Evolutionary conservation across 1,140 invertebrate genomes (phyloP).

Genomic region (Pomacea maculata): DNA sequence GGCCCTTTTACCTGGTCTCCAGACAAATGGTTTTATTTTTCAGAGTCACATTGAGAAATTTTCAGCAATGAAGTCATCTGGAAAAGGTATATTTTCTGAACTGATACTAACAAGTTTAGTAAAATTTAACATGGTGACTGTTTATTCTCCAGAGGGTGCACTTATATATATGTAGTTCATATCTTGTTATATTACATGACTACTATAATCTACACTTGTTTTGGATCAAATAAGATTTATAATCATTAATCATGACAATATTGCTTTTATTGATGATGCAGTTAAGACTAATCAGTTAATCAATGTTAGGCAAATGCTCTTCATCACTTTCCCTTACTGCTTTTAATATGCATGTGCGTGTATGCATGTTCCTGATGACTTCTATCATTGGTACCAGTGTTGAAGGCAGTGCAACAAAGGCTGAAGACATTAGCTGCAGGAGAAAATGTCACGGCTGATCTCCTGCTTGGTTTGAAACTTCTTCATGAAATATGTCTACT

Average conservation of each 20-base stretch:
- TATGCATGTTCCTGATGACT: not conserved
- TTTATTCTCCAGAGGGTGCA: not conserved
- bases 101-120: not conserved
- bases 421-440: not conserved
- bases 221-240: not conserved
- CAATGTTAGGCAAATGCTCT: not conserved
- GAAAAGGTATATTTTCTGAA: not conserved
- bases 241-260: not conserved
- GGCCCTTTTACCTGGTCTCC: constrained; percentile 11
- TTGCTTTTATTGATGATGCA: not conserved
- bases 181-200: not conserved
- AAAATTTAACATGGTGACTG: not conserved
- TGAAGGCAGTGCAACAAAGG: constrained; percentile 4
- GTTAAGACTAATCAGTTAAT: not conserved
- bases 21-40: constrained; percentile 1
- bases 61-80: not conserved
- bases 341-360: not conserved
- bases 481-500: constrained; percentile 13
- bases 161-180: not conserved
- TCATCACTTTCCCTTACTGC: not conserved
- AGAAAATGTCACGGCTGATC: not conserved
- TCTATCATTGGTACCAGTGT: not conserved
- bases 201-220: not conserved
- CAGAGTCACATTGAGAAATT: constrained; percentile 11
- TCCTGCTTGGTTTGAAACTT: constrained; percentile 4